phyloP scores from a whole-genome alignment of 2,797 vertebrate species.

The Synaphobranchus kaupii region DNA sequence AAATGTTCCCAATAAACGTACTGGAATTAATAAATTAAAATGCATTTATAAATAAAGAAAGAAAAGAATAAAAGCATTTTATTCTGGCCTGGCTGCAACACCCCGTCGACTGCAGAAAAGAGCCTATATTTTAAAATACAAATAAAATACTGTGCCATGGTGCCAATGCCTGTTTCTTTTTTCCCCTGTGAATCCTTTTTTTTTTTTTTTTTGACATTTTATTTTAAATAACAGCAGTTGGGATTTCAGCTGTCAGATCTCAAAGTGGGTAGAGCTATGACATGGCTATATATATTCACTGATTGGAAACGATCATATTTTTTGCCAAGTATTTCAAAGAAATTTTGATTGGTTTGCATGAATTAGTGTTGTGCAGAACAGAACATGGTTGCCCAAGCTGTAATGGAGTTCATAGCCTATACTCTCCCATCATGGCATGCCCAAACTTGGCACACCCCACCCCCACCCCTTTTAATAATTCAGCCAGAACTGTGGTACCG shows the following conservation, averaged over 20 bases:
- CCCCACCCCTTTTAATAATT: neutral
- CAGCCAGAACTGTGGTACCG: neutral
- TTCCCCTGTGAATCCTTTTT: neutral
- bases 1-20: too few relatives aligned
- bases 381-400: too few relatives aligned
- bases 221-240: neutral
- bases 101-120: neutral
- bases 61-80: too few relatives aligned
- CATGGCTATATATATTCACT: neutral
- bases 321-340: neutral
- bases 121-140: neutral
- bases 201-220: neutral
- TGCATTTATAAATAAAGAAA: too few relatives aligned
- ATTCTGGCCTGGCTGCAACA: neutral
- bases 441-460: neutral
- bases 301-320: neutral
- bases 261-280: neutral
- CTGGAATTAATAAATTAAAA: too few relatives aligned
- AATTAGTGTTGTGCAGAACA: neutral
- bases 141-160: neutral
- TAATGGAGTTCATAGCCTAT: too few relatives aligned
- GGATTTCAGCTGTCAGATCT: neutral
- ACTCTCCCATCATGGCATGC: neutral
- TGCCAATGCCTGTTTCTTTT: neutral
- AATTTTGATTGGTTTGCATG: neutral